A percentile compares a stretch with the other conserved stretches of the same genome.
Conservation (phyloP, 2,113 vertebrate genomes). For the Zosterops lateralis region DNA sequence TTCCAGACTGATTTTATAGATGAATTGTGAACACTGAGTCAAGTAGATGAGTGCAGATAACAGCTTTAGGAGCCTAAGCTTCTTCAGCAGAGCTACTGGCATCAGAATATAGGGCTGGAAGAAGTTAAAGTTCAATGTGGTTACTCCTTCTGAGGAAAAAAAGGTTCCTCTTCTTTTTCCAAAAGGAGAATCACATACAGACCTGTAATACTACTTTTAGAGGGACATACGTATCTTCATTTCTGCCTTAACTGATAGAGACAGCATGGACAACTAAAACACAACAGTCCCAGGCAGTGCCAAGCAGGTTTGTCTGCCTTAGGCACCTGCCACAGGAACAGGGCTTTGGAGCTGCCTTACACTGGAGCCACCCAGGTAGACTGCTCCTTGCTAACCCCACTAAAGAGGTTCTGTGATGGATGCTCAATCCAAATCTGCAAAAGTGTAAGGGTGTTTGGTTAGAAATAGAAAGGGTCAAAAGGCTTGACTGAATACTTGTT, state of each 20-base stretch:
- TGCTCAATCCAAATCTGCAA: neutral
- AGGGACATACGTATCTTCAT: neutral
- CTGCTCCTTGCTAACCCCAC: neutral
- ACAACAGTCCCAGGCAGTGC: neutral
- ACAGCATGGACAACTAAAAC: neutral
- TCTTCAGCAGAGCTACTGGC: neutral
- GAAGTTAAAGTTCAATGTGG: neutral
- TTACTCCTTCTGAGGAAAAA: neutral
- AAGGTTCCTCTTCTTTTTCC: neutral
- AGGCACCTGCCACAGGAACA: neutral
- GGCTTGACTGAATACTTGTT: neutral
- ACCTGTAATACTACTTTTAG: neutral
- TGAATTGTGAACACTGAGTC: neutral
- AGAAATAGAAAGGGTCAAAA: neutral
- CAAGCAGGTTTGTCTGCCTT: neutral
- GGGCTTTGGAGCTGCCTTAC: neutral
- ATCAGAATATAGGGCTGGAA: neutral
- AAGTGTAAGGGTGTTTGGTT: neutral
- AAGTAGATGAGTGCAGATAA: neutral
- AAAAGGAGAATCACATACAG: neutral
- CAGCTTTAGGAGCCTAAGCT: neutral
- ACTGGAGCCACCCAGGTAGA: neutral
- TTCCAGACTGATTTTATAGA: neutral
- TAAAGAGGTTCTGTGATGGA: neutral
- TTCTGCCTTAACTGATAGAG: neutral